A percentile compares a stretch with the other conserved stretches of the same genome.
phyloP scores from a whole-genome alignment of 2,113 vertebrate species.

The Phrynocephalus versicolor region DNA sequence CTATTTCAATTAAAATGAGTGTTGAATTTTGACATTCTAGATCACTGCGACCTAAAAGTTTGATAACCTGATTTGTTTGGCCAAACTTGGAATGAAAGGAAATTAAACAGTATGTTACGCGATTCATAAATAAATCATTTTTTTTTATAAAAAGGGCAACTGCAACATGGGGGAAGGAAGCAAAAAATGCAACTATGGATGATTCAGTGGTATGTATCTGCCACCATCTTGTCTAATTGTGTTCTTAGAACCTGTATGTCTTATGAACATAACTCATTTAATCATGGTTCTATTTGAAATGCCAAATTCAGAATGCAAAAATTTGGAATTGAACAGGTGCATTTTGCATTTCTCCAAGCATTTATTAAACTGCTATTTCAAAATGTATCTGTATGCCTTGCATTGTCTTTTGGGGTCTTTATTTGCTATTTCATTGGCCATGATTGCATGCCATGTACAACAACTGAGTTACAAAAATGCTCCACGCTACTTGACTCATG shows the following conservation, averaged over 20 bases:
- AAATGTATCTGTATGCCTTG: slow-evolving; percentile 9
- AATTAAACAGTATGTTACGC: no score
- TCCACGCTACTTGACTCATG: slow-evolving; percentile 52
- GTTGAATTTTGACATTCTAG: background rate
- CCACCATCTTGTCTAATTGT: background rate
- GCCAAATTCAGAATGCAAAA: background rate
- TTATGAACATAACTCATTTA: background rate
- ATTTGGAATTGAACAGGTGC: background rate
- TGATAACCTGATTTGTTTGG: no score
- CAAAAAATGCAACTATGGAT: no score
- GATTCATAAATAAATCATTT: background rate
- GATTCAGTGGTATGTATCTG: no score
- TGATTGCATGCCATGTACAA: slow-evolving; percentile 41
- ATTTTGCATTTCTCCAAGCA: background rate
- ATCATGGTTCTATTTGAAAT: background rate
- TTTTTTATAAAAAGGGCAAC: background rate
- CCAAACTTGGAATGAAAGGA: no score
- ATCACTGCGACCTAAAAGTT: no score
- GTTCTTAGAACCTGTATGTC: background rate
- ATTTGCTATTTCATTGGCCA: slow-evolving; percentile 46
- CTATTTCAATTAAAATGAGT: background rate
- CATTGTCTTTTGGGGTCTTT: slow-evolving; percentile 35
- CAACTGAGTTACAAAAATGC: background rate
- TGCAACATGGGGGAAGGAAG: no score
- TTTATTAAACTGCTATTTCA: background rate